Base-by-base conservation (phyloP, 2,888 invertebrate genomes). In the Agonum fuliginosum region DNA sequence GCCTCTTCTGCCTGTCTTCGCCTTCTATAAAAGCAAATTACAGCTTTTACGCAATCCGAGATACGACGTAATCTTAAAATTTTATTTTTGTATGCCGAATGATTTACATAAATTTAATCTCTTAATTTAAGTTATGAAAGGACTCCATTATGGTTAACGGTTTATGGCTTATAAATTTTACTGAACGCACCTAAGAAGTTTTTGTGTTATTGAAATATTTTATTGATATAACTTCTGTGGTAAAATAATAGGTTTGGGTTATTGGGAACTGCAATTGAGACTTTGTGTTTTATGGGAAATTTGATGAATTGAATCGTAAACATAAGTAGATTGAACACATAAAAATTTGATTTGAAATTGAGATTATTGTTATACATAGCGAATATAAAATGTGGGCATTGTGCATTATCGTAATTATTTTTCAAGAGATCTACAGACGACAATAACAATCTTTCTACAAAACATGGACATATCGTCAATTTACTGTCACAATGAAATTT, bases 101-200 rank as follows among this genome's bases (percentile, higher is more conserved):
- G 41, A 58, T 73, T 73, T 41, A 27, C 73, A 73, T 73, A 73
- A 73, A 54, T 73, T 54, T 73, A 73, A 73, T 62, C 73, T 73
- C 54, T 73, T 73, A 73, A 73, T 73, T 73, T 24, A 30, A 62
- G 41, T 41, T 54, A 72, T 72, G 72, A 41, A 72, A 58, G 19
- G 24, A 12, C 30, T 70, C 27, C 48, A 69, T 70, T 17, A 24
- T 27, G 27, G 46, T 27, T 48, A 70, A 70, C 6, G 43, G 17
- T 73, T 73, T 73, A 73, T 37, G 62, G 22, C 37, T 12, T 22
- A 62, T 27, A 24, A 30, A 73, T 30, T 73, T 73, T 73, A 73
- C 51, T 24, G 37, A 69, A 22, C 2, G 43, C 37, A 22, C 14
- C 37, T 19, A 8, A 17, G 2, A 22, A 22, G 27, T 27, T 48